A percentile compares a stretch with the other conserved stretches of the same genome.
These are phyloP conservation scores for Anser cygnoides DNA, from an alignment of 2,113 vertebrate species.

Conservation along the genomic window DNA sequence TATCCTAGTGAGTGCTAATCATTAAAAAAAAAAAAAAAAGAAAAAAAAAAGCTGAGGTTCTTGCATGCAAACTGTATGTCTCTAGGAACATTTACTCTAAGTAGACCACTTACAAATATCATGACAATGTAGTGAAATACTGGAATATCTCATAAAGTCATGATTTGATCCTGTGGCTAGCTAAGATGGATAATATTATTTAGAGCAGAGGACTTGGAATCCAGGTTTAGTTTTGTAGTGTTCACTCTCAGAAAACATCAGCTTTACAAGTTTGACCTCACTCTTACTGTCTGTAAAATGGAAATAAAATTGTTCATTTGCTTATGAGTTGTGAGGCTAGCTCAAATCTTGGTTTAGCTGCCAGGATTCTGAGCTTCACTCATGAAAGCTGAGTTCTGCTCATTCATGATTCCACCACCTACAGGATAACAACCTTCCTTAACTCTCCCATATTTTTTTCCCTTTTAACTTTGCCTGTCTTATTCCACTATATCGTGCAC, in stretches of 20 bases:
- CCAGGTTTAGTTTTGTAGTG: not conserved
- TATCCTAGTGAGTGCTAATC: not conserved
- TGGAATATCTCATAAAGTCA: not conserved
- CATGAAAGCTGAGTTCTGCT: not conserved
- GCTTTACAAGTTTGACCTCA: not conserved
- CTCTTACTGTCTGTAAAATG: not conserved
- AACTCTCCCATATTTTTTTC: not conserved
- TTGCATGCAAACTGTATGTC: not conserved
- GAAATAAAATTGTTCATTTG: not conserved
- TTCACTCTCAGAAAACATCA: not conserved
- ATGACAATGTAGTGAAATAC: not conserved
- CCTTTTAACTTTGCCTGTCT: not conserved
- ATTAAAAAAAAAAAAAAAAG: not conserved
- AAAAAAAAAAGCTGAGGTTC: rapidly evolving
- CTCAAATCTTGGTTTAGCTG: not conserved
- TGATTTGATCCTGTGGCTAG: not conserved
- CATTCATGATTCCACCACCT: not conserved
- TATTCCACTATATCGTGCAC: not conserved
- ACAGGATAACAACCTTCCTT: not conserved
- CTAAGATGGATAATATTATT: not conserved
- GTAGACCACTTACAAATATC: not conserved
- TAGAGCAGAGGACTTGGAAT: not conserved
- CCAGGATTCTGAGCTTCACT: not conserved
- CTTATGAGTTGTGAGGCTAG: not conserved
- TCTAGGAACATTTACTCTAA: not conserved